A percentile compares a stretch with the other conserved stretches of the same genome.
Conservation (phyloP, 2,113 vertebrate species). For the Chlorodrepanis virens region DNA sequence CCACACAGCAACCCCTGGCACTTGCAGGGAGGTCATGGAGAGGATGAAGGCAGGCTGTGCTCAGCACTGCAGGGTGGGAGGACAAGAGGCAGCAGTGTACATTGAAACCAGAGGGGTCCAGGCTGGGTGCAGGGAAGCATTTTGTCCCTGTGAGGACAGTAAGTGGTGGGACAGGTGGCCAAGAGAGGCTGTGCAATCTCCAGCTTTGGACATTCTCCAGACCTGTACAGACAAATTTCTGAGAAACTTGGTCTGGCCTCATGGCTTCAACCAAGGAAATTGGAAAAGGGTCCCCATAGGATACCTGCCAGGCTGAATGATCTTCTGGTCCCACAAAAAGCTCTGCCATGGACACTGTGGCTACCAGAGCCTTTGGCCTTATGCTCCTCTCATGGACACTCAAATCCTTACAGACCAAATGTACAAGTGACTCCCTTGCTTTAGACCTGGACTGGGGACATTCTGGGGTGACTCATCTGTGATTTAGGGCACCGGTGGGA, state of each 20-base stretch:
- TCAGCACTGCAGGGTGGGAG: neutral
- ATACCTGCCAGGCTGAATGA: neutral
- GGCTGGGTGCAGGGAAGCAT: neutral
- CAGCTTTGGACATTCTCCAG: neutral
- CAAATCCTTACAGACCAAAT: neutral
- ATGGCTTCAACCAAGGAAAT: neutral
- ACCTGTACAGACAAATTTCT: neutral
- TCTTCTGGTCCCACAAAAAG: neutral
- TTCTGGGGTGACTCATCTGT: neutral
- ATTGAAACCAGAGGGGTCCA: neutral
- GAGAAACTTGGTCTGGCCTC: neutral
- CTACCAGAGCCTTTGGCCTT: neutral
- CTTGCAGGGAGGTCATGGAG: neutral
- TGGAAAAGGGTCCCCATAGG: neutral
- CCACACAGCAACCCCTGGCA: neutral
- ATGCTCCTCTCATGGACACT: neutral
- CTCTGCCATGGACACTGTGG: neutral
- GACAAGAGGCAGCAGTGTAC: rapidly evolving
- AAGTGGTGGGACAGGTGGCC: neutral
- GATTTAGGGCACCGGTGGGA: neutral
- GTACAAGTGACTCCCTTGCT: neutral
- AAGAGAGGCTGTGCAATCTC: neutral
- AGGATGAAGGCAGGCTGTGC: neutral
- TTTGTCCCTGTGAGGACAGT: neutral
- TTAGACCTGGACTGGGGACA: neutral